A percentile compares a stretch with the other conserved stretches of the same genome.
Evolutionary conservation across 1,140 invertebrate species (phyloP).

Genomic region (Cataglyphis hispanica): DNA sequence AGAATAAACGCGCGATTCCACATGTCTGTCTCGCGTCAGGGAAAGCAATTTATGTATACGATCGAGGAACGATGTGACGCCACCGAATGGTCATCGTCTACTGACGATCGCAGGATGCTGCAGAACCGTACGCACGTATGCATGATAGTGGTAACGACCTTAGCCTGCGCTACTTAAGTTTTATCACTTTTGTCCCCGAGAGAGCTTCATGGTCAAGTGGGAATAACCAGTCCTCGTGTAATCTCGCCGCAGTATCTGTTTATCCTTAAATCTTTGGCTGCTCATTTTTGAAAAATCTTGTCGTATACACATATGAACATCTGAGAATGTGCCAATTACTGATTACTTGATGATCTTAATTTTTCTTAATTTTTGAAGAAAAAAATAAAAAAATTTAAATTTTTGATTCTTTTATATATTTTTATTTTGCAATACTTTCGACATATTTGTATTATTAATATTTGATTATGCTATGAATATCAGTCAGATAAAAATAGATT

Average conservation of each 20-base stretch:
- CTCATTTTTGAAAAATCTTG: background rate
- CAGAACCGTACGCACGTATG: constrained; percentile 60
- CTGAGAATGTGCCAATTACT: background rate
- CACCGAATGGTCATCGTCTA: constrained; percentile 73
- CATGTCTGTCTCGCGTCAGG: constrained; percentile 30
- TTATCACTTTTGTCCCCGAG: constrained; percentile 67
- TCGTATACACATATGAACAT: background rate
- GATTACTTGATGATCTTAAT: background rate
- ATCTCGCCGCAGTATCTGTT: background rate
- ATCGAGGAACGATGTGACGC: constrained; percentile 61
- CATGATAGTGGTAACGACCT: constrained; percentile 74
- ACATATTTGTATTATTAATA: background rate
- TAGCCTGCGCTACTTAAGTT: constrained; percentile 72
- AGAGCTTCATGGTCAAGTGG: constrained; percentile 73
- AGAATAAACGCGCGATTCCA: background rate
- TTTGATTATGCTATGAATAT: background rate
- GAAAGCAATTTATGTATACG: background rate
- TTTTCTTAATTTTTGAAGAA: background rate
- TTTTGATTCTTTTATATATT: background rate
- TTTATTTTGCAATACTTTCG: background rate
- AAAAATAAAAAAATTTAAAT: background rate
- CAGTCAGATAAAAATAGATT: background rate
- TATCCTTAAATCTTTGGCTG: constrained; percentile 51
- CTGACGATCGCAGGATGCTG: constrained; percentile 67
- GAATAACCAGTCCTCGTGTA: constrained; percentile 60